Conservation (phyloP, 2,797 vertebrate genomes). For the Acrocephalus scirpaceus region DNA sequence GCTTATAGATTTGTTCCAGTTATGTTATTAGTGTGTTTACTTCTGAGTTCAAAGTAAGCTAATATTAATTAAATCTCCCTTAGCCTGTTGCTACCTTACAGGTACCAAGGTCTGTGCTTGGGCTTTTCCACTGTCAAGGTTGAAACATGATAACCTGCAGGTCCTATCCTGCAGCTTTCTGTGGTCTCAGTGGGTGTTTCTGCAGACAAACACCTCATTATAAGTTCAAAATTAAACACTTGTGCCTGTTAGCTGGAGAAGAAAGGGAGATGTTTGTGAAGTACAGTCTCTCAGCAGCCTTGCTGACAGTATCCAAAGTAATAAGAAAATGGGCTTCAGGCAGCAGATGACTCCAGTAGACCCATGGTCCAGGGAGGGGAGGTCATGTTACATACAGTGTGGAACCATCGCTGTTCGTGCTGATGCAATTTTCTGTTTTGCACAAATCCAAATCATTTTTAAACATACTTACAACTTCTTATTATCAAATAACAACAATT, state of each 20-base stretch:
- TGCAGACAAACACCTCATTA: background rate
- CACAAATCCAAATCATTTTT: background rate
- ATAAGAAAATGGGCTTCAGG: background rate
- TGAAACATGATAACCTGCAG: background rate
- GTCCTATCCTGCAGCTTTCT: background rate
- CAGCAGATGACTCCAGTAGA: background rate
- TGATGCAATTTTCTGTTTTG: background rate
- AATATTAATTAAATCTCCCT: background rate
- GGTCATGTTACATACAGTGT: background rate
- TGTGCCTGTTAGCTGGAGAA: background rate
- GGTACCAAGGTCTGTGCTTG: background rate
- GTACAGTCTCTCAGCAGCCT: background rate
- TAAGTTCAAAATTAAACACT: background rate
- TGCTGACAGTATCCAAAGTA: background rate
- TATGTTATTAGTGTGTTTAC: background rate
- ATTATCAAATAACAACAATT: background rate
- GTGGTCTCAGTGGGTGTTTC: background rate
- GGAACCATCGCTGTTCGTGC: background rate
- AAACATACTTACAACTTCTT: background rate
- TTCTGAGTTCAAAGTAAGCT: background rate
- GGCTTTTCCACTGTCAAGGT: background rate
- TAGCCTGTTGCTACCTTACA: background rate
- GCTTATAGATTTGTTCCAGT: background rate
- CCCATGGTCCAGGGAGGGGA: background rate
- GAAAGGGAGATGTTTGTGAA: background rate